phyloP scores from a whole-genome alignment of 2,888 invertebrate genomes.

The Biston betularia region DNA sequence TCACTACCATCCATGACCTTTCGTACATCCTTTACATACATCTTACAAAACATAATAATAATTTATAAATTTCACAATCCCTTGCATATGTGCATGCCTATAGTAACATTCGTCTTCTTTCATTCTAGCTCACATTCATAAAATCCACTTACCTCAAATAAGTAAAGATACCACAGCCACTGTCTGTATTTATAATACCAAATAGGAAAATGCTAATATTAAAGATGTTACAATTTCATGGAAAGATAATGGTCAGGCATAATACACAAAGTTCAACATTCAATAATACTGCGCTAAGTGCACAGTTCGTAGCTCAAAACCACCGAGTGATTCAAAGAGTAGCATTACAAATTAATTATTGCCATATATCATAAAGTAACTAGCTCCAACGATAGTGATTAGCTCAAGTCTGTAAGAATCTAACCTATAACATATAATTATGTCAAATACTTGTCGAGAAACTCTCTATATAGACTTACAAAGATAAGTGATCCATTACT shows the following conservation, averaged over 20 bases:
- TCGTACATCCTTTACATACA: constrained; percentile 67
- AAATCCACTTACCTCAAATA: constrained; percentile 78
- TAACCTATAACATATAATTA: constrained; percentile 17
- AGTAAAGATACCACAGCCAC: constrained; percentile 86
- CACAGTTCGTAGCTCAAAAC: constrained; percentile 62
- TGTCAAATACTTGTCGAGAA: constrained; percentile 10
- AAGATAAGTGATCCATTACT: constrained; percentile 3
- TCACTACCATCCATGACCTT: constrained; percentile 60
- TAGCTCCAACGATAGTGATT: constrained; percentile 2
- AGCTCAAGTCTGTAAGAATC: constrained; percentile 17
- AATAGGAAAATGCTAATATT: constrained; percentile 84
- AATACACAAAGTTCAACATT: constrained; percentile 61
- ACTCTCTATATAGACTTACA: constrained; percentile 9
- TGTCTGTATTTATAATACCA: constrained; percentile 86
- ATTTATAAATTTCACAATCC: constrained; percentile 85
- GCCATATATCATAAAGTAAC: constrained; percentile 36
- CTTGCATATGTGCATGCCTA: constrained; percentile 86
- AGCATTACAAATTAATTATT: constrained; percentile 38
- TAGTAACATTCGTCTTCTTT: constrained; percentile 80
- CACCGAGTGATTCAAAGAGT: constrained; percentile 32
- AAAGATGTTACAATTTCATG: constrained; percentile 68
- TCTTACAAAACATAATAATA: constrained; percentile 81
- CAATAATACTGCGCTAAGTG: constrained; percentile 70
- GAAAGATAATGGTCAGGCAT: constrained; percentile 81
- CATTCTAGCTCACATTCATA: constrained; percentile 69